Percentiles rank a stretch among this genome's conserved stretches.
Evolutionary conservation across 2,113 vertebrate genomes (phyloP).

Genomic region (Brienomyrus longianalis): DNA sequence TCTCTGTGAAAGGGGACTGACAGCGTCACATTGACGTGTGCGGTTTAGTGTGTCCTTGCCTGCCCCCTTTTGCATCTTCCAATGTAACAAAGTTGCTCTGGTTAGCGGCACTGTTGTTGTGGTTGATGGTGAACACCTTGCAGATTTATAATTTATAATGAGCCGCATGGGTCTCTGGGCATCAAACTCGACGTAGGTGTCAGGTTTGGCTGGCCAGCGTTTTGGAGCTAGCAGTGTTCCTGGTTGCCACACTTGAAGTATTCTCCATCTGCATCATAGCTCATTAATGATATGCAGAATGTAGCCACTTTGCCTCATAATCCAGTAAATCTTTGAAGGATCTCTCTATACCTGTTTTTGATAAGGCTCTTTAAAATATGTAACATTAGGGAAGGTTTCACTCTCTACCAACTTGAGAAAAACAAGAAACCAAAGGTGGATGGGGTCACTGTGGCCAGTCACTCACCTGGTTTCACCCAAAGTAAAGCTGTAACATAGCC

Average conservation of each 20-base stretch:
- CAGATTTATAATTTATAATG: background rate
- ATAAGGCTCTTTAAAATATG: background rate
- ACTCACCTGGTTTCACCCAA: background rate
- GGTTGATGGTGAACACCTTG: background rate
- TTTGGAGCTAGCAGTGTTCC: background rate
- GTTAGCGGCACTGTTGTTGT: background rate
- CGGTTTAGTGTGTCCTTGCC: background rate
- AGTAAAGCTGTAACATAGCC: background rate
- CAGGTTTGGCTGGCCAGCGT: background rate
- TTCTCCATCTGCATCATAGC: background rate
- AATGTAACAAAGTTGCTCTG: background rate
- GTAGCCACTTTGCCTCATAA: background rate
- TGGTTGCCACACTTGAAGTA: background rate
- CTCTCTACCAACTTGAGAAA: background rate
- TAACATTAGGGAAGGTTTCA: background rate
- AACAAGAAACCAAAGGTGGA: background rate
- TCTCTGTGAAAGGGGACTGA: background rate
- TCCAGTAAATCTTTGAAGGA: background rate
- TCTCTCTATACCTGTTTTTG: background rate
- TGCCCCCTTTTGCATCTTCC: background rate
- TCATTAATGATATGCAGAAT: background rate
- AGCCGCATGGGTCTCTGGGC: background rate
- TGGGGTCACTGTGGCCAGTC: background rate
- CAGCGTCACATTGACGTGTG: background rate
- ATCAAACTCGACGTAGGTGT: background rate